Conservation (phyloP, 1,140 invertebrate genomes). For the Pogonomyrmex barbatus region DNA sequence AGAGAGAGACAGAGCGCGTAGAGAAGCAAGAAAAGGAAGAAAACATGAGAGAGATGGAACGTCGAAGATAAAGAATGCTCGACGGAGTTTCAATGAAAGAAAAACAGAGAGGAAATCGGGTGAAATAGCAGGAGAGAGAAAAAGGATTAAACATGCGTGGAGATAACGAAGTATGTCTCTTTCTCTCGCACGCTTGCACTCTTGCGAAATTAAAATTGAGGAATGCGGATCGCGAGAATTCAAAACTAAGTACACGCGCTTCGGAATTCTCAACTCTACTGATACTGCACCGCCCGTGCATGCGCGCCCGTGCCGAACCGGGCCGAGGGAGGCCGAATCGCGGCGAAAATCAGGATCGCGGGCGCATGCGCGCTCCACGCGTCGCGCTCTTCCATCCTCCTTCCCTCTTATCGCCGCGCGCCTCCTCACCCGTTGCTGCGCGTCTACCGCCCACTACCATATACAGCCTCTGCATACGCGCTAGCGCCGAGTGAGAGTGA, state of each 20-base stretch:
- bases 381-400: conserved; percentile 49
- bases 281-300: conserved; percentile 76
- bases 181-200: conserved; percentile 67
- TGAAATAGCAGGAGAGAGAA: conserved; percentile 7
- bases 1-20: conserved; percentile 9
- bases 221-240: conserved; percentile 61
- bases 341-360: not conserved
- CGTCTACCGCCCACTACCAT: conserved; percentile 84
- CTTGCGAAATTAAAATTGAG: conserved; percentile 59
- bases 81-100: not conserved
- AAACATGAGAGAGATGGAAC: not conserved
- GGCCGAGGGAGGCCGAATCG: not conserved
- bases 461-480: conserved; percentile 82
- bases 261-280: conserved; percentile 83
- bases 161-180: conserved; percentile 2
- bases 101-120: conserved; percentile 21
- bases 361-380: conserved; percentile 61
- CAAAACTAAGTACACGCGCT: conserved; percentile 75
- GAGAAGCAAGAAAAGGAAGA: not conserved
- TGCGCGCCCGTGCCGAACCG: conserved; percentile 66
- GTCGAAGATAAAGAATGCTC: conserved; percentile 9
- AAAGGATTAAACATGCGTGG: not conserved
- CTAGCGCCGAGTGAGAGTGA: conserved; percentile 68
- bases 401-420: conserved; percentile 11
- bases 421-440: conserved; percentile 59